Percentiles rank a stretch among this genome's conserved stretches.
Conservation (phyloP, 2,888 invertebrate genomes). For the Drosophila sordidula region DNA sequence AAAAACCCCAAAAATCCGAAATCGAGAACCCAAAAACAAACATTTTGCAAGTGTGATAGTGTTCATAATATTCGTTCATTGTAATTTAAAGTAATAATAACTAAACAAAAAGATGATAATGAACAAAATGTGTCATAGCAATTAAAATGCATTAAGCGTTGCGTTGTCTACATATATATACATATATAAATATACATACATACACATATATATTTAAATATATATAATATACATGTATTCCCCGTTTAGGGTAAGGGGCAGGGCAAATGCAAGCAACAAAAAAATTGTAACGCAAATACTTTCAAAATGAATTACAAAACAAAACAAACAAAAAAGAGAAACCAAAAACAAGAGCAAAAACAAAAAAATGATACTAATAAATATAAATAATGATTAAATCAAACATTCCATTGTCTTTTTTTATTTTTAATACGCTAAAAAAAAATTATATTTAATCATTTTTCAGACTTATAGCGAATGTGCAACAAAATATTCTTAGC, state of each 20-base stretch:
- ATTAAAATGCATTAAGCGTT: conserved; percentile 47
- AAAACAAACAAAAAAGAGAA: conserved; percentile 24
- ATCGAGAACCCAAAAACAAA: conserved; percentile 54
- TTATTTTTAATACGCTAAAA: conserved; percentile 1
- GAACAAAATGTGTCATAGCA: conserved; percentile 46
- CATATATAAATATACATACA: conserved; percentile 12
- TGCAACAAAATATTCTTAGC: too few relatives aligned
- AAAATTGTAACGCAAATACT: conserved; percentile 60
- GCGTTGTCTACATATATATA: conserved; percentile 41
- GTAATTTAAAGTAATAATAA: conserved; percentile 55
- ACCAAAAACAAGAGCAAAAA: conserved; percentile 25
- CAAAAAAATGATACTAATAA: conserved; percentile 57
- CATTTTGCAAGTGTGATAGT: conserved; percentile 83
- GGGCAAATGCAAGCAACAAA: conserved; percentile 21
- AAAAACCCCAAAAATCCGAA: conserved; percentile 35
- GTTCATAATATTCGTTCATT: conserved; percentile 78
- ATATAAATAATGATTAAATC: conserved; percentile 67
- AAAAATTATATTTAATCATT: not conserved
- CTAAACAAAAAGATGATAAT: conserved; percentile 21
- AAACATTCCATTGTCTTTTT: conserved; percentile 5
- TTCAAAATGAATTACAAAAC: conserved; percentile 44
- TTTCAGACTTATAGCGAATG: not conserved
- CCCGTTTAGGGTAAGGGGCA: conserved; percentile 43
- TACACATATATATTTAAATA: conserved; percentile 17
- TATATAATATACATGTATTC: conserved; percentile 24